phyloP scores from a whole-genome alignment of 2,113 vertebrate genomes.

The Hiodon alosoides region DNA sequence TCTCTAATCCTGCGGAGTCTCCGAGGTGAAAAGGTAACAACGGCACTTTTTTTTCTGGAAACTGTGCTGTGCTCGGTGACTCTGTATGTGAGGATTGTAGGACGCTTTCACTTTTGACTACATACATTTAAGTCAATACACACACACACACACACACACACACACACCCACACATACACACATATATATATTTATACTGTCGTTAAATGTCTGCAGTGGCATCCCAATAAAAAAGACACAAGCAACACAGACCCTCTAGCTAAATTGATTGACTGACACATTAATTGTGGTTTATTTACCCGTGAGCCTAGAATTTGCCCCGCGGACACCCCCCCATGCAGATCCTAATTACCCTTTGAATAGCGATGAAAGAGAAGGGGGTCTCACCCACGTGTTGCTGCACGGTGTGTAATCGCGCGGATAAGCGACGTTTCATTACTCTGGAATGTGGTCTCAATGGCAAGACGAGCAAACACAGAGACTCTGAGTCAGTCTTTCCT shows the following conservation, averaged over 20 bases:
- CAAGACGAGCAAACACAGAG: slow-evolving; percentile 5
- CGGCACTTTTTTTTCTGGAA: not conserved
- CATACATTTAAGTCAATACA: too few species aligned
- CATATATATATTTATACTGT: too few species aligned
- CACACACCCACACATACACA: too few species aligned
- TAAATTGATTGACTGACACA: slow-evolving; percentile 9
- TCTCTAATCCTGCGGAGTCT: not conserved
- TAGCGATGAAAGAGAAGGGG: slow-evolving; percentile 15
- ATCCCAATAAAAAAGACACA: not conserved
- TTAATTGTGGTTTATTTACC: slow-evolving; percentile 17
- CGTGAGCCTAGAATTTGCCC: slow-evolving; percentile 5
- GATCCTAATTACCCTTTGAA: slow-evolving; percentile 20
- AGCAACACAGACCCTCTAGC: not conserved
- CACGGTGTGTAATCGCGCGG: slow-evolving; percentile 14
- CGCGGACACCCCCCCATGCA: not conserved
- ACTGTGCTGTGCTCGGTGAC: not conserved
- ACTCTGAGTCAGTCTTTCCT: slow-evolving; percentile 16
- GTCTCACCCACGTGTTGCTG: slow-evolving; percentile 16
- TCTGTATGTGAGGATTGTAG: not conserved
- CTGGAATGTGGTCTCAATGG: slow-evolving; percentile 16
- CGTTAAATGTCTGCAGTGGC: too few species aligned
- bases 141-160: too few species aligned
- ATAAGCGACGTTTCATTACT: slow-evolving; percentile 28
- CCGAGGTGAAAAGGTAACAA: not conserved
- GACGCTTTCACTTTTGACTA: too few species aligned